These are phyloP conservation scores for Drosophila grimshawi DNA, from an alignment of 1,140 invertebrate species.

Conservation along the genomic window DNA sequence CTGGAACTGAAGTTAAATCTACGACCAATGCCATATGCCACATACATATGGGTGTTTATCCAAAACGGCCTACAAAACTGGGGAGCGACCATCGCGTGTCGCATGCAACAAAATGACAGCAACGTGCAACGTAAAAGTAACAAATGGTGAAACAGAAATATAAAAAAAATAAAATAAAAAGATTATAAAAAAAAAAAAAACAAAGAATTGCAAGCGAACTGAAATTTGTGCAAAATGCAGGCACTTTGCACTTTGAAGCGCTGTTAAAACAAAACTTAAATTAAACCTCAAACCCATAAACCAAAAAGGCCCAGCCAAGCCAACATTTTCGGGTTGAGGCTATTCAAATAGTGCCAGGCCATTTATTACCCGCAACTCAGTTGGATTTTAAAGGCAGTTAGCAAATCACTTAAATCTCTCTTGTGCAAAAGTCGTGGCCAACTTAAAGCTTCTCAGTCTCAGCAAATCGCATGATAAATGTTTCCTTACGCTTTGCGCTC, in stretches of 20 bases:
- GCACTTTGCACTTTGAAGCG: constrained; percentile 71
- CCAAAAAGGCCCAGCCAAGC: background rate
- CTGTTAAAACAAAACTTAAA: constrained; percentile 71
- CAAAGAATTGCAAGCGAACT: constrained; percentile 14
- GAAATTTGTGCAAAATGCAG: constrained; percentile 74
- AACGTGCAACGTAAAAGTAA: constrained; percentile 15
- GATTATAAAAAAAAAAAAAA: constrained; percentile 2
- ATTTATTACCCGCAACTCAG: constrained; percentile 67
- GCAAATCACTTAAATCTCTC: constrained; percentile 80
- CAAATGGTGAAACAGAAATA: constrained; percentile 17
- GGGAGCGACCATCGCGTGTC: constrained; percentile 61
- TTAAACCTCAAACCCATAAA: constrained; percentile 58
- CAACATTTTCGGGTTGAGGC: constrained; percentile 58
- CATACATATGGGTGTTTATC: constrained; percentile 8
- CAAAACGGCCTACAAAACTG: constrained; percentile 56
- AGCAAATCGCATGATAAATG: constrained; percentile 80
- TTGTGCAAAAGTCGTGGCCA: constrained; percentile 77
- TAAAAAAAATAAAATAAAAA: constrained; percentile 2
- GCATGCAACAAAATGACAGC: constrained; percentile 76
- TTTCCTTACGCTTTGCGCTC: constrained; percentile 53
- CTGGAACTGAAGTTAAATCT: constrained; percentile 8
- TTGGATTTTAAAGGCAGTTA: constrained; percentile 77
- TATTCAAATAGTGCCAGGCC: constrained; percentile 70
- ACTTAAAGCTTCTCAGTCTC: constrained; percentile 55
- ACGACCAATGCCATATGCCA: background rate